Base-by-base conservation (phyloP, 2,113 vertebrate genomes). In the Poicephalus gulielmi region DNA sequence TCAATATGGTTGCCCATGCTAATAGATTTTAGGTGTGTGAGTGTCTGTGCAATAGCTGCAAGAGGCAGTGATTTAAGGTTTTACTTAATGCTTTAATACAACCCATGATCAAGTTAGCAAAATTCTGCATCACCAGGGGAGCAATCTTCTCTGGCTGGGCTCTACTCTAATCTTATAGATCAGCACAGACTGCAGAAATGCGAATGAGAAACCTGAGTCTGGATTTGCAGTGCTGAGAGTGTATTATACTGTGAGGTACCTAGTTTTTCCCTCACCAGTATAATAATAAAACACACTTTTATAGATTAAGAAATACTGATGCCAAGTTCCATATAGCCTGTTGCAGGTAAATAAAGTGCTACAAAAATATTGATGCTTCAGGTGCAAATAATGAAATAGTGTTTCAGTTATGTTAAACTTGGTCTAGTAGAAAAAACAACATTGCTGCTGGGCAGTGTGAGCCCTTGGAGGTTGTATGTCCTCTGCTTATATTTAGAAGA, bases 81-180 rank as follows among this genome's bases (percentile, higher is more conserved):
- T 69, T 92, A 67, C 86, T 94, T 94, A 86, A 69, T 91, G 50
- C 85, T 87, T 91, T 95, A 94, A 90, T 94, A 90, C 81, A 96
- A 55, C n/a, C 67, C 37, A 71, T 95, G 83, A 88, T 93, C 86
- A 81, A 91, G 33, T 91, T 96, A 94, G 92, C 7, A n/a, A 91
- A 95, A 94, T 66, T 75, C 24, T 85, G 14, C 94, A 80, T 95
- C 82, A 57, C 91, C 75, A 77, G 75, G 75, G 49, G 53, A 95
- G 33, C 91, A 91, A 85, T 95, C 46, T 95, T 85, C 57, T 73
- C 41, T 87, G 49, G 25, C 47, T 79, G 59, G 37, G 64, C 62
- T 95, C 37, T 95, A 39, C 53, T 96, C 55, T 95, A 79, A 93
- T 94, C 90, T 84, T 73, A 16, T 10, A 88, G 57, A 91, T 96